Evolutionary conservation across 2,888 invertebrate genomes (phyloP), one percentile per base, ranked within the genome.

Genomic region (Drosophila histrio): DNA sequence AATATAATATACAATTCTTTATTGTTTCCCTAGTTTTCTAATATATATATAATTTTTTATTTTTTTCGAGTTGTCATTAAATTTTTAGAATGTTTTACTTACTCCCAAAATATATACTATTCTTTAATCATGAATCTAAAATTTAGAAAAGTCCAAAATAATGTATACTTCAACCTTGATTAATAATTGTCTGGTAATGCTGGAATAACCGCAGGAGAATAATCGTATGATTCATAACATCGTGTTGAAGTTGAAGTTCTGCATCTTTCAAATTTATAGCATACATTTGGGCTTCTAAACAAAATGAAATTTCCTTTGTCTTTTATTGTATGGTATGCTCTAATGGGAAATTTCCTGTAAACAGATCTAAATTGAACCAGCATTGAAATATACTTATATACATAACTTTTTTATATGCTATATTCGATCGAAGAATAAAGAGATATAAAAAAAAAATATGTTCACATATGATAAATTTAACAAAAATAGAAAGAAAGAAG

Each of bases 261-360:
- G 2, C n/a, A 28, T 15, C 19, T 6, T 7, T 36, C 3, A 26
- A 2, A 11, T 30, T 30, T 41, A 32, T 64, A 28, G 68, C 69
- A 68, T 49, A 68, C 36, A 57, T 57, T 67, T 34, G 53, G 46
- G 57, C 58, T 47, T 39, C 11, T 9, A 7, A 34, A 8, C n/a
- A 36, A 28, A 32, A 49, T 44, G 17, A 2, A 28, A 28, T 28
- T 11, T 43, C 1, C 15, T 15, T 9, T 5, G n/a, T 0, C 3
- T 22, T 13, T 22, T 24, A 24, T 15, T 43, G 5, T 22, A 1
- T 36, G n/a, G n/a, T n/a, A n/a, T n/a, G n/a, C n/a, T n/a, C n/a
- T n/a, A n/a, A n/a, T n/a, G 3, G 17, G 2, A 36, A 9, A 39
- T 39, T 11, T n/a, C 38, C 38, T 44, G 26, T 28, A 24, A 22